A percentile compares a stretch with the other conserved stretches of the same genome.
Evolutionary conservation across 2,797 vertebrate genomes (phyloP).

Genomic region (Oophaga sylvatica): DNA sequence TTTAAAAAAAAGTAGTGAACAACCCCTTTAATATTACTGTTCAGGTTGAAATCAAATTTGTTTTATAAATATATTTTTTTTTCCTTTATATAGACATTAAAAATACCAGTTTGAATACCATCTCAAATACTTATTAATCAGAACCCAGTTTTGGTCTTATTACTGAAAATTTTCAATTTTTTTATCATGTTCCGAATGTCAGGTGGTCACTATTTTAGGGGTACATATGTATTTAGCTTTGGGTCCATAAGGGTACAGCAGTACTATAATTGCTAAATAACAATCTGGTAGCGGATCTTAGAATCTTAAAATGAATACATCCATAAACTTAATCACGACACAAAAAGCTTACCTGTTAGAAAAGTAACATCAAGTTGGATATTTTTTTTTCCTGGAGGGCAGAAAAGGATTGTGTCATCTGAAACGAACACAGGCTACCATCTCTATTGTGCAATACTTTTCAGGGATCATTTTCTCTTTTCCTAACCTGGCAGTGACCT

Average conservation of each 20-base stretch:
- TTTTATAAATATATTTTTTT: no score
- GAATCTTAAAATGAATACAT: background rate
- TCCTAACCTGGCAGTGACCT: constrained; percentile 59
- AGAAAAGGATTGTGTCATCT: background rate
- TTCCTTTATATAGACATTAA: no score
- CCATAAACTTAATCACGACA: background rate
- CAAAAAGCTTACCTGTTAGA: background rate
- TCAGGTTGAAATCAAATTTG: no score
- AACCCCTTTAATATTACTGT: no score
- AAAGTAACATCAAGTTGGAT: background rate
- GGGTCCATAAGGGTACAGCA: background rate
- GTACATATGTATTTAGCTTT: no score
- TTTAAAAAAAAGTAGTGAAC: no score
- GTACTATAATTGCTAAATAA: background rate
- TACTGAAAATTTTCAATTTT: no score
- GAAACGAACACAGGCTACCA: constrained; percentile 17
- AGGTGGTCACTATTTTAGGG: no score
- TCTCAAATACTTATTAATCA: no score
- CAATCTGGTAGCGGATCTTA: background rate
- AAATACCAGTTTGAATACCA: no score
- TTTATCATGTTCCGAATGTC: no score
- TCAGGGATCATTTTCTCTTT: constrained; percentile 54
- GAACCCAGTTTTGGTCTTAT: no score
- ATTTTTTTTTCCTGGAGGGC: constrained; percentile 2
- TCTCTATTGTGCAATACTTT: constrained; percentile 54